Conservation (phyloP, 1,140 invertebrate species). For the Probaryconus sp. region DNA sequence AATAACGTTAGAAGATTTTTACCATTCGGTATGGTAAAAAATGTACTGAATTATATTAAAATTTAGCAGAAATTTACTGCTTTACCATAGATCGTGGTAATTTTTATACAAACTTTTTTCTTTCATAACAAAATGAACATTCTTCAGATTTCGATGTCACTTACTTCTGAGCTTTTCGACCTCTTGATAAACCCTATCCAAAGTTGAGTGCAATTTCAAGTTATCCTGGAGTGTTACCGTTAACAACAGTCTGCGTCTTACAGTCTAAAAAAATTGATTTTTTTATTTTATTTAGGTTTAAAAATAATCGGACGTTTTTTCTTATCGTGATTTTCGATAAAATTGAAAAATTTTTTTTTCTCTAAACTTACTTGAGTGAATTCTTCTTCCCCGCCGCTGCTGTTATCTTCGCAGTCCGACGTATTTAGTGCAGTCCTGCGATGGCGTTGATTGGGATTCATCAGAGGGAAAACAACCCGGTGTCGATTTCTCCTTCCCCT, state of each 20-base stretch:
- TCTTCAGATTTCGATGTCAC: too few relatives aligned
- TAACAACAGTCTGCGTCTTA: conserved; percentile 69
- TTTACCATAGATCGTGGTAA: too few relatives aligned
- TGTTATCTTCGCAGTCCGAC: conserved; percentile 78
- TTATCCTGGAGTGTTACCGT: conserved; percentile 70
- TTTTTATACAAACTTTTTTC: too few relatives aligned
- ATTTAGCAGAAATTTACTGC: too few relatives aligned
- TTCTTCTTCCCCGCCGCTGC: conserved; percentile 77
- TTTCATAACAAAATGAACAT: too few relatives aligned
- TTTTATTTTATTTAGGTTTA: too few relatives aligned
- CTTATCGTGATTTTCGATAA: too few relatives aligned
- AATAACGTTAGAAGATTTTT: too few relatives aligned
- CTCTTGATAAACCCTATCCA: conserved; percentile 80
- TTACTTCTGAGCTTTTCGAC: conserved; percentile 80
- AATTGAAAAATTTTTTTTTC: conserved; percentile 10
- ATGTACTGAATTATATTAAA: too few relatives aligned
- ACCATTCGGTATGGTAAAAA: too few relatives aligned
- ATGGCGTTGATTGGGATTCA: conserved; percentile 69
- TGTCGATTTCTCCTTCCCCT: conserved; percentile 72
- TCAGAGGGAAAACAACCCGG: conserved; percentile 65
- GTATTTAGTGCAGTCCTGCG: conserved; percentile 69
- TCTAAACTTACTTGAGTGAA: conserved; percentile 69
- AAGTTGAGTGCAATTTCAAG: conserved; percentile 75
- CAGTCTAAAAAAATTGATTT: conserved; percentile 62
- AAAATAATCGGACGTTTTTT: too few relatives aligned